Percentiles rank a stretch among this genome's conserved stretches.
Evolutionary conservation across 2,888 invertebrate species (phyloP).

Genomic region (Chaetogeoica ovagalla): DNA sequence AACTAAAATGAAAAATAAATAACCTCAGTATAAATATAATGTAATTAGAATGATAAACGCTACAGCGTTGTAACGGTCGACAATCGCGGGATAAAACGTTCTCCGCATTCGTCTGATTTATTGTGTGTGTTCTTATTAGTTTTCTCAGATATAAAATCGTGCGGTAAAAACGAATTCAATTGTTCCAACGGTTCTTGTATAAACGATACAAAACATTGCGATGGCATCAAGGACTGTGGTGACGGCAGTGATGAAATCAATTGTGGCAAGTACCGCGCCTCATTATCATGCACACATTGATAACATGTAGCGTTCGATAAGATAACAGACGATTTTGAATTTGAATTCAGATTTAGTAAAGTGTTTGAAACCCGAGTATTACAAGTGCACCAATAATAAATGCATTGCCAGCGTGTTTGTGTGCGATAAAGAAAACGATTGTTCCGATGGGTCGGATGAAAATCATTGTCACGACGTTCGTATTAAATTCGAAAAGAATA

Average conservation of each 20-base stretch:
- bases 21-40: background rate
- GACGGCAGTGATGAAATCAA: constrained; percentile 59
- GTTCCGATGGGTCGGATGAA: constrained; percentile 59
- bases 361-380: constrained; percentile 32
- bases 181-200: constrained; percentile 67
- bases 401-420: constrained; percentile 60
- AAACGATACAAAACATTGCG: constrained; percentile 59
- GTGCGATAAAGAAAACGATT: constrained; percentile 60
- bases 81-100: background rate
- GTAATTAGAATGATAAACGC: background rate
- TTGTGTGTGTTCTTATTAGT: constrained; percentile 2
- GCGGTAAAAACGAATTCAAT: constrained; percentile 36
- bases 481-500: background rate
- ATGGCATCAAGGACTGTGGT: constrained; percentile 71
- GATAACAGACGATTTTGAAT: background rate
- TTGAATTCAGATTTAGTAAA: constrained; percentile 10
- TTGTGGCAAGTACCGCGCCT: background rate
- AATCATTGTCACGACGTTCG: constrained; percentile 61
- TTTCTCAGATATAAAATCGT: constrained; percentile 13
- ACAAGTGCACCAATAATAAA: constrained; percentile 58
- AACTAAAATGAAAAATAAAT: background rate
- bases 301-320: no score
- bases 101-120: background rate
- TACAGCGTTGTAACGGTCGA: no score
- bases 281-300: no score